Conservation (phyloP, 1,140 invertebrate genomes). For the Hormaphis cornu region DNA sequence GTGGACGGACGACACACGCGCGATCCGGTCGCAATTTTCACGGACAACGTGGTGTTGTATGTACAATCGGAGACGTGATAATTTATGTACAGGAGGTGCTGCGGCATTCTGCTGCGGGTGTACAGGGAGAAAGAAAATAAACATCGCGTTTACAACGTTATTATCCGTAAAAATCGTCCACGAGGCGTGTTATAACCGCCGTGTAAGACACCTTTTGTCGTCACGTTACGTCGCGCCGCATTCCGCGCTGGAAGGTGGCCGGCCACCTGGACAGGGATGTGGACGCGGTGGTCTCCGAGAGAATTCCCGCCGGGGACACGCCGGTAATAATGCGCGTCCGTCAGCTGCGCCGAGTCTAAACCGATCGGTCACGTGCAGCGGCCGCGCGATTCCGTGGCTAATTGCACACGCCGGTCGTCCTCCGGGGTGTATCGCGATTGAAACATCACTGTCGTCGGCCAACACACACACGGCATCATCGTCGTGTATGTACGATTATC, state of each 20-base stretch:
- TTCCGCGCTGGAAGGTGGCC: no score
- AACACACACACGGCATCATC: background rate
- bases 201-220: constrained; percentile 4
- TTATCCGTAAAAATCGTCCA: constrained; percentile 9
- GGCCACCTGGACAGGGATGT: constrained; percentile 10
- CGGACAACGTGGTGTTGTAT: background rate
- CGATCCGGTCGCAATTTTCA: constrained; percentile 1
- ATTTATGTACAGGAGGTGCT: background rate
- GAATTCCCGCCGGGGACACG: background rate
- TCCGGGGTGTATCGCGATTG: constrained; percentile 15
- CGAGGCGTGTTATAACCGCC: background rate
- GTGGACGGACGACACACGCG: no score
- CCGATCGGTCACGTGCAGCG: constrained; percentile 21
- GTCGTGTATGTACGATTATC: background rate
- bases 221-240: background rate
- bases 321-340: background rate
- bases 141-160: constrained; percentile 22
- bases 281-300: background rate
- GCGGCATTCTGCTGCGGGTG: background rate
- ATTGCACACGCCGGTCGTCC: constrained; percentile 28
- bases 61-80: background rate
- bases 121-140: constrained; percentile 5
- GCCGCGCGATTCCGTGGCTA: constrained; percentile 16
- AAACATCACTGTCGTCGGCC: constrained; percentile 19
- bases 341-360: constrained; percentile 20